A percentile compares a stretch with the other conserved stretches of the same genome.
Evolutionary conservation across 2,888 invertebrate genomes (phyloP).

Genomic region (Lydus trimaculatus): DNA sequence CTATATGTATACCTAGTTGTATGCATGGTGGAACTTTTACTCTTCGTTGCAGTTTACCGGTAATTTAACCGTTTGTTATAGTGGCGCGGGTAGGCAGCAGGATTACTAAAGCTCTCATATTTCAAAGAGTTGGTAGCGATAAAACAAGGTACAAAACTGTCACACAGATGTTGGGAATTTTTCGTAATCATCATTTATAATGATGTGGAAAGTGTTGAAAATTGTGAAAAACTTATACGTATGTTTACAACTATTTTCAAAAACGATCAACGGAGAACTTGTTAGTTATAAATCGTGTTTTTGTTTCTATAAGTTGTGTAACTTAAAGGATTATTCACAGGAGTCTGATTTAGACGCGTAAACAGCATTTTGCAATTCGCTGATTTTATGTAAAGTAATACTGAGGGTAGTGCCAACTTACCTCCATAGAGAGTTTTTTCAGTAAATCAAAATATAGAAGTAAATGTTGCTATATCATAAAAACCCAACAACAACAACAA

Average conservation of each 20-base stretch:
- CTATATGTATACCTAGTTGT: no score
- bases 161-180: background rate
- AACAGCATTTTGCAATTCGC: constrained; percentile 13
- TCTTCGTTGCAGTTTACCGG: constrained; percentile 22
- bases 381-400: background rate
- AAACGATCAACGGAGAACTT: background rate
- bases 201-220: background rate
- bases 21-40: constrained; percentile 13
- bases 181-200: background rate
- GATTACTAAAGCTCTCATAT: background rate
- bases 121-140: background rate
- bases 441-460: background rate
- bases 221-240: background rate
- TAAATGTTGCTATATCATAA: background rate
- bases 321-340: constrained; percentile 13
- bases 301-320: background rate
- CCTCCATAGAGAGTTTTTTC: background rate
- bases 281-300: background rate
- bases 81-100: background rate
- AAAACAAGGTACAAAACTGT: background rate
- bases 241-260: background rate
- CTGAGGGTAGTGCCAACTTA: background rate
- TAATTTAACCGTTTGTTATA: constrained; percentile 23
- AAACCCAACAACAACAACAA: background rate
- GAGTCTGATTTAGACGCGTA: constrained; percentile 2